Evolutionary conservation across 2,888 invertebrate species (phyloP).

Genomic region (Trilocha varians): DNA sequence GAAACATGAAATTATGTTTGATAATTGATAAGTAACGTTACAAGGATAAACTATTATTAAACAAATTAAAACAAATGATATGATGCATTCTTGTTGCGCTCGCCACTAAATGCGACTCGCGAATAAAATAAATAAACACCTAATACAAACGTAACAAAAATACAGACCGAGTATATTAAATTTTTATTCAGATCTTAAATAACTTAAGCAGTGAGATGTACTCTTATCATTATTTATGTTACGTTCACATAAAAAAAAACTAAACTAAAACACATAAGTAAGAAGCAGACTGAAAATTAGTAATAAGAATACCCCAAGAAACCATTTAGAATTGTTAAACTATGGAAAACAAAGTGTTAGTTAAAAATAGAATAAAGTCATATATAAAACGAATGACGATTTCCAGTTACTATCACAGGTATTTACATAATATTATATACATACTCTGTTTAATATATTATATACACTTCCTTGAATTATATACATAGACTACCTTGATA

Average conservation of each 20-base stretch:
- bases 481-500: conserved; percentile 21
- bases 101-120: conserved; percentile 49
- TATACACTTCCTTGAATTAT: conserved; percentile 9
- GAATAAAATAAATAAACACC: conserved; percentile 17
- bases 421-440: not conserved
- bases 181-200: not conserved
- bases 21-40: conserved; percentile 45
- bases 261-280: conserved; percentile 49
- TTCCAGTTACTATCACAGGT: conserved; percentile 2
- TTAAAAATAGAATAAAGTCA: not conserved
- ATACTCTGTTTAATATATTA: not conserved
- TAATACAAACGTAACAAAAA: conserved; percentile 12
- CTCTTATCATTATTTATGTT: conserved; percentile 11
- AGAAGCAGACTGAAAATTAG: conserved; percentile 27
- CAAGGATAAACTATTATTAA: conserved; percentile 49
- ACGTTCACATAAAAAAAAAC: conserved; percentile 27
- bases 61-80: conserved; percentile 72
- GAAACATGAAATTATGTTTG: conserved; percentile 18
- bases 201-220: not conserved
- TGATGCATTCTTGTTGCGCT: conserved; percentile 71
- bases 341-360: conserved; percentile 6
- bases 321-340: conserved; percentile 16
- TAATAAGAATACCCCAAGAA: conserved; percentile 24
- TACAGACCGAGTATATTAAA: not conserved
- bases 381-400: not conserved